These are phyloP conservation scores for Muscicapa adusta DNA, from an alignment of 2,113 vertebrate genomes.

Conservation along the genomic window DNA sequence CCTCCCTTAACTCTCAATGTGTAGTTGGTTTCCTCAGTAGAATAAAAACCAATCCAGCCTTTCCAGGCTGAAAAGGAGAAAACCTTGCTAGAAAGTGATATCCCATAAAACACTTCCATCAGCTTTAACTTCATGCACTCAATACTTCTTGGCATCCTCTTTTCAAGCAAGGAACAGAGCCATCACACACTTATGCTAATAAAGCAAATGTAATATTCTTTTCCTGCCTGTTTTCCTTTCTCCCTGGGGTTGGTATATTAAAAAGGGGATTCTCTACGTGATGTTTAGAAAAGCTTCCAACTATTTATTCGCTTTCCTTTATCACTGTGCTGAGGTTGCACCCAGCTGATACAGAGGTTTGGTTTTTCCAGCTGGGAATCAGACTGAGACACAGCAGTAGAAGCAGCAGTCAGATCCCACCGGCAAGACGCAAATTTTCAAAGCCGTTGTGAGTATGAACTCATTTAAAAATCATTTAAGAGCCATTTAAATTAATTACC, in stretches of 20 bases:
- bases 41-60: background rate
- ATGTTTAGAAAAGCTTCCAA: slow-evolving; percentile 4
- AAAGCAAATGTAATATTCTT: background rate
- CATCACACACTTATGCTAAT: background rate
- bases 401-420: slow-evolving; percentile 30
- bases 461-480: slow-evolving; percentile 54
- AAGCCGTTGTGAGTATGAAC: slow-evolving; percentile 39
- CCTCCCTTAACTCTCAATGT: background rate
- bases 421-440: slow-evolving; percentile 13
- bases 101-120: background rate
- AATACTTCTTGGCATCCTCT: background rate
- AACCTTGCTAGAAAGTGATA: background rate
- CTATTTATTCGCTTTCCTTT: slow-evolving; percentile 1
- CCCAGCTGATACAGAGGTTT: background rate
- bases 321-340: background rate
- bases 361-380: slow-evolving; percentile 25
- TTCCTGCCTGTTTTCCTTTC: background rate
- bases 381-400: background rate
- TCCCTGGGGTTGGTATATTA: background rate
- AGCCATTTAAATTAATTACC: slow-evolving; percentile 49
- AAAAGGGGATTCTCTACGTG: background rate
- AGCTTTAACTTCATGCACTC: background rate
- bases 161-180: background rate
- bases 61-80: background rate
- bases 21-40: background rate